Percentiles rank a stretch among this genome's conserved stretches.
phyloP scores from a whole-genome alignment of 1,140 invertebrate species.

The Ptiloglossa arizonensis region DNA sequence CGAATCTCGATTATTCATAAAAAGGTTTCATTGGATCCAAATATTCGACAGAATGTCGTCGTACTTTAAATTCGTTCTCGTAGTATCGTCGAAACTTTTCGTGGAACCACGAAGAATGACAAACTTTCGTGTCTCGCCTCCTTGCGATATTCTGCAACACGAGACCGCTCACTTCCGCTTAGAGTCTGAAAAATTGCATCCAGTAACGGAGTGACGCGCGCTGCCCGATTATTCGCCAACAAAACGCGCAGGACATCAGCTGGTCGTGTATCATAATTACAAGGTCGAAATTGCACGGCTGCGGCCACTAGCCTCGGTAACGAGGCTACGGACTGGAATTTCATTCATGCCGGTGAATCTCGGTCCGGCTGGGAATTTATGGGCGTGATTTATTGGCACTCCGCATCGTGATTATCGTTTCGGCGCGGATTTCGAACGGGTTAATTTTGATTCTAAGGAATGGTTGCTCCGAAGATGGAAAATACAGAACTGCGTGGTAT shows the following conservation, averaged over 20 bases:
- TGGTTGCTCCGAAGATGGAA: too few relatives aligned
- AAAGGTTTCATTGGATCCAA: too few relatives aligned
- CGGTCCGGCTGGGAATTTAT: conserved; percentile 29
- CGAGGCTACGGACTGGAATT: conserved; percentile 41
- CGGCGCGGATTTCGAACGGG: conserved; percentile 12
- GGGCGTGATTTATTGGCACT: conserved; percentile 34
- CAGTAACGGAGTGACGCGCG: not conserved
- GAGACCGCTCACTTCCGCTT: too few relatives aligned
- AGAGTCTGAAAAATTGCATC: not conserved
- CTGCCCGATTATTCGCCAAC: not conserved
- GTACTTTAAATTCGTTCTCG: too few relatives aligned
- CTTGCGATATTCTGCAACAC: too few relatives aligned
- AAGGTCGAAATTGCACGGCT: conserved; percentile 33
- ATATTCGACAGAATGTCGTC: too few relatives aligned
- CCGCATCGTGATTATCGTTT: conserved; percentile 33
- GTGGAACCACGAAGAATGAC: too few relatives aligned
- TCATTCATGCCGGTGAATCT: conserved; percentile 37
- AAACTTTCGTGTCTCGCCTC: too few relatives aligned
- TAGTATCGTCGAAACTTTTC: too few relatives aligned
- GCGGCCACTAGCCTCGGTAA: conserved; percentile 9
- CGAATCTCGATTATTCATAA: too few relatives aligned
- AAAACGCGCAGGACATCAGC: not conserved
- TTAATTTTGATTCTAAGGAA: conserved; percentile 16
- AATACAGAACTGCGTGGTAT: not conserved
- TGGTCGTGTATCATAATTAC: conserved; percentile 40